Percentiles rank a stretch among this genome's conserved stretches.
Evolutionary conservation across 2,888 invertebrate species (phyloP).

Genomic region (Lasioglossum pauxillum): DNA sequence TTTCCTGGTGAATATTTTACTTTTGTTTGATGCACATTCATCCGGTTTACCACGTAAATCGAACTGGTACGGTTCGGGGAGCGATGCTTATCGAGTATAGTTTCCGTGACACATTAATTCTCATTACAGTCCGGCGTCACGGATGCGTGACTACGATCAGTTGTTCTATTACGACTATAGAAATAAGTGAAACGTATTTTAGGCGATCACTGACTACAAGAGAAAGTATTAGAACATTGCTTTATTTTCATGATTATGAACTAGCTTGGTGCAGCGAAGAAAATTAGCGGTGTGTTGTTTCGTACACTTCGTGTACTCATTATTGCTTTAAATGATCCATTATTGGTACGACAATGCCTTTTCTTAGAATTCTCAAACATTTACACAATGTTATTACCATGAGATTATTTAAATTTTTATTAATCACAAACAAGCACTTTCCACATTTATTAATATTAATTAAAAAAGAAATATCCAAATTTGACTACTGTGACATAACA

Average conservation of each 20-base stretch:
- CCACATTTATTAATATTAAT: background rate
- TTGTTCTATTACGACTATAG: background rate
- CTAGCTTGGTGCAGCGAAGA: background rate
- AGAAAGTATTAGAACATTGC: background rate
- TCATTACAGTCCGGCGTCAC: conserved; percentile 3
- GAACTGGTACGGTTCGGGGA: background rate
- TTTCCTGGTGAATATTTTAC: conserved; percentile 1
- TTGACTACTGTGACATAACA: background rate
- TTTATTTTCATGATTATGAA: background rate
- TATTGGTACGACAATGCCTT: too few relatives aligned
- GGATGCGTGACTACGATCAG: conserved; percentile 5
- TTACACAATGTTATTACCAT: background rate
- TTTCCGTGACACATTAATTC: conserved; percentile 13
- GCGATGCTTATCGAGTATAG: conserved; percentile 4
- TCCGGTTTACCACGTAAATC: background rate
- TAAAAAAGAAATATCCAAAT: background rate
- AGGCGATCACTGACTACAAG: background rate
- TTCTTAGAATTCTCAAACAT: background rate
- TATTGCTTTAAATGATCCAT: too few relatives aligned
- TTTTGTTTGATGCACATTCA: background rate
- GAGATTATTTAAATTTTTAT: background rate
- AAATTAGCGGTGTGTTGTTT: background rate
- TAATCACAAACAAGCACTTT: background rate
- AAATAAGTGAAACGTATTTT: conserved; percentile 7
- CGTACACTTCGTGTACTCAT: too few relatives aligned